phyloP scores from a whole-genome alignment of 2,888 invertebrate species.

The Pyrocoelia pectoralis region DNA sequence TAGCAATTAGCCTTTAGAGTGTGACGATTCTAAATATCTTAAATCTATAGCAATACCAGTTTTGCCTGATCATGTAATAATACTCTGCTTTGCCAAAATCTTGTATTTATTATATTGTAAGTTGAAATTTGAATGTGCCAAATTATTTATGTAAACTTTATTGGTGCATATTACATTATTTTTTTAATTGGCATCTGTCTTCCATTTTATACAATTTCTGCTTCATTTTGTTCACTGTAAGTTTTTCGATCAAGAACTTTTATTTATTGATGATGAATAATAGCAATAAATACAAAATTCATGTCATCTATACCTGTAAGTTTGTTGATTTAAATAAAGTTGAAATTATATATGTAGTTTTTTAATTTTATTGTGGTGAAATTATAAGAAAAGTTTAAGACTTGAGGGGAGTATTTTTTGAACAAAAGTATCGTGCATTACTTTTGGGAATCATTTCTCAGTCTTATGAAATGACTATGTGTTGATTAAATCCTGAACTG shows the following conservation, averaged over 20 bases:
- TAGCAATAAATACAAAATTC: constrained; percentile 36
- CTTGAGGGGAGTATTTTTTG: too few species aligned
- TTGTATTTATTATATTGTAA: constrained; percentile 35
- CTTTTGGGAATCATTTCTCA: too few species aligned
- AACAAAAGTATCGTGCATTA: too few species aligned
- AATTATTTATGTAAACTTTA: constrained; percentile 42
- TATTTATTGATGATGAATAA: constrained; percentile 28
- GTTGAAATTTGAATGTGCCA: constrained; percentile 42
- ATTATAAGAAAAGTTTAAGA: too few species aligned
- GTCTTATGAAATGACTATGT: too few species aligned
- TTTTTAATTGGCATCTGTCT: constrained; percentile 51
- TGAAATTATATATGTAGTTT: constrained; percentile 11
- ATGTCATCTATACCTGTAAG: constrained; percentile 31
- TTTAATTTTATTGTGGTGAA: constrained; percentile 2
- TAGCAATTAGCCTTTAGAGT: constrained; percentile 30
- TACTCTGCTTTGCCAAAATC: constrained; percentile 53
- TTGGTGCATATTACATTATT: constrained; percentile 42
- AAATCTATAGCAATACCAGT: constrained; percentile 56
- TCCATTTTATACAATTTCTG: constrained; percentile 50
- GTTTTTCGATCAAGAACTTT: constrained; percentile 15
- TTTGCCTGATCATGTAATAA: constrained; percentile 56
- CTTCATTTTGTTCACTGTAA: constrained; percentile 15
- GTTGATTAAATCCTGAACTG: too few species aligned
- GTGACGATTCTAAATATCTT: constrained; percentile 49
- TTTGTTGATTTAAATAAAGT: constrained; percentile 38